phyloP scores from a whole-genome alignment of 2,888 invertebrate genomes.

The Hipparchia semele region DNA sequence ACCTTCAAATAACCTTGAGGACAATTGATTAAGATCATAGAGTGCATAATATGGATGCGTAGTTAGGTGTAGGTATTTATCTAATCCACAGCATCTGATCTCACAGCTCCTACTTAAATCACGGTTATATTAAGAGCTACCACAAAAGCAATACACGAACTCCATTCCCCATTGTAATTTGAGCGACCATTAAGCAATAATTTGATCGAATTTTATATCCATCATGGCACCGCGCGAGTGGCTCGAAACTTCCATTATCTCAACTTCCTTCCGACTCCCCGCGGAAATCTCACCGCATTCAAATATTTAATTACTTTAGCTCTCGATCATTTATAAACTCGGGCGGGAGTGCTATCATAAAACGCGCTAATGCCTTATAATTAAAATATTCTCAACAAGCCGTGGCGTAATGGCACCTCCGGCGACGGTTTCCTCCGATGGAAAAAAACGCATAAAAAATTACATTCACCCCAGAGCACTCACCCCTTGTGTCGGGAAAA shows the following conservation, averaged over 20 bases:
- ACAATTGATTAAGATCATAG: constrained; percentile 25
- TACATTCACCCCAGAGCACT: constrained; percentile 84
- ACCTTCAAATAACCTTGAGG: constrained; percentile 13
- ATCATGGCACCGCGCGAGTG: constrained; percentile 73
- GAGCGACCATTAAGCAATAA: constrained; percentile 78
- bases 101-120: neutral
- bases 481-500: constrained; percentile 83
- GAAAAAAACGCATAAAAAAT: constrained; percentile 84
- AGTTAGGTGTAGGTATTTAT: neutral
- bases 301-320: constrained; percentile 82
- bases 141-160: constrained; percentile 46
- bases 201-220: constrained; percentile 81
- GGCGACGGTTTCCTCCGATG: constrained; percentile 77
- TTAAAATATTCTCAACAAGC: constrained; percentile 84
- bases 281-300: constrained; percentile 82
- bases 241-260: constrained; percentile 70
- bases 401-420: constrained; percentile 83
- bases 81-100: neutral
- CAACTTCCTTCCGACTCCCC: constrained; percentile 65
- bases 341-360: constrained; percentile 81
- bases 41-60: neutral
- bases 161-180: constrained; percentile 61
- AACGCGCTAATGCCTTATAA: constrained; percentile 84
- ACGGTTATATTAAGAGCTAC: constrained; percentile 18
- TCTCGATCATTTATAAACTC: constrained; percentile 82